Base-by-base conservation (phyloP, 2,797 vertebrate species). In the Coilia nasus region DNA sequence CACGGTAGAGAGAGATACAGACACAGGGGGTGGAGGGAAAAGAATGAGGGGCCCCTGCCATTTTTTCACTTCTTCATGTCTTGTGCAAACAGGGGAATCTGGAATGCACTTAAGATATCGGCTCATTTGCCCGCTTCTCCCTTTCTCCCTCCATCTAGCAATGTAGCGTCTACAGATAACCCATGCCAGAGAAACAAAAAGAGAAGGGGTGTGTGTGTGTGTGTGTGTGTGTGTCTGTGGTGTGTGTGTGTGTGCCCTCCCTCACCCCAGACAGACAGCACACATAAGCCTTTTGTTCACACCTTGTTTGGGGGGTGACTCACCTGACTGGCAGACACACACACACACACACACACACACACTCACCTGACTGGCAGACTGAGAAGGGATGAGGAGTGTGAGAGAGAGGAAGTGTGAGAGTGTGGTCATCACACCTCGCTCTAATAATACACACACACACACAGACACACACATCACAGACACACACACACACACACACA, bases 31-130 rank as follows among this genome's bases (percentile, higher is more conserved):
- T 41, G 35, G 35, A 5, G 35, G 35, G 35, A 41, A 41, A 41
- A 41, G 5, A 5, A 41, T 41, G 82, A 89, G 60, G 25, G n/a
- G 57, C 57, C 19, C 56, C 56, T 19, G 56, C 15, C 19, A 6
- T 59, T 59, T 59, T 59, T 31, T 14, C 12, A 31, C 12, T 6
- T 2, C 64, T 71, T 31, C 25, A 14, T 71, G 50, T 28, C 75
- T 87, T 82, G 59, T 83, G 82, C 87, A 87, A 84, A 81, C 56
- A 87, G 86, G 85, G 83, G 85, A 84, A 87, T 87, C 59, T 28
- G 85, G 62, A 91, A 88, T 83, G 83, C 71, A 75, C 85, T 90
- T 86, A 81, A 85, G 85, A 90, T 82, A 88, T 31, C 64, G 60
- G 82, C 75, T 81, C 59, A 46, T 50, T 82, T 71, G 81, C 31